Evolutionary conservation across 1,140 invertebrate genomes (phyloP), one percentile per base, ranked within the genome.

Genomic region (Tribolium castaneum): DNA sequence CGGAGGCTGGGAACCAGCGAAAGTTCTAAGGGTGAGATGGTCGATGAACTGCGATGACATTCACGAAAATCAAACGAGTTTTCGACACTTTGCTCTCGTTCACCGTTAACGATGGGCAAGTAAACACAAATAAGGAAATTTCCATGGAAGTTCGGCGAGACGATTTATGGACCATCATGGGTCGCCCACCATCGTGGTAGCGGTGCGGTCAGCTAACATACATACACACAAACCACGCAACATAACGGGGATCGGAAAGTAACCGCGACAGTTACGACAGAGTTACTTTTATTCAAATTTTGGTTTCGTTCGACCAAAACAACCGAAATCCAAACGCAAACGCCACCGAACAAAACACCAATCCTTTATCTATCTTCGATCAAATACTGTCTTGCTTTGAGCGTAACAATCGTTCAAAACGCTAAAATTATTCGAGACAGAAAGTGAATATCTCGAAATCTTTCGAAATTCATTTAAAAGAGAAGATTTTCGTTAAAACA

Each of bases 211-310:
- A 78, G 66, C 49, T 78, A 78, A 78, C 77, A 78, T 71, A 78
- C 77, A 78, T 78, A 74, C 77, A 71, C 70, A 70, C 56, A 71
- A 75, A 59, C 52, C 73, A 75, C 52, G 52, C 71, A 54, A 78
- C 34, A 75, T 78, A 78, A 78, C 77, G 77, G 77, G 70, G 56
- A 73, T 78, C 77, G 71, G 77, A 78, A 75, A 78, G 77, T 78
- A 78, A 78, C 77, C 59, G 77, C 77, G 19, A 78, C 77, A 74
- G 70, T 74, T 74, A 74, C 39, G 70, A 56, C 66, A 66, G 54
- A 74, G 77, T 78, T 78, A 74, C 77, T 78, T 78, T 78, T 78
- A 56, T 75, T 74, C 45, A 52, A 71, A 78, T 78, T 78, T 78
- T 78, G 71, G 62, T 78, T 78, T 78, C 77, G 71, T 78, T 78